A percentile compares a stretch with the other conserved stretches of the same genome.
phyloP scores from a whole-genome alignment of 2,888 invertebrate species.

The Acleris laterana region DNA sequence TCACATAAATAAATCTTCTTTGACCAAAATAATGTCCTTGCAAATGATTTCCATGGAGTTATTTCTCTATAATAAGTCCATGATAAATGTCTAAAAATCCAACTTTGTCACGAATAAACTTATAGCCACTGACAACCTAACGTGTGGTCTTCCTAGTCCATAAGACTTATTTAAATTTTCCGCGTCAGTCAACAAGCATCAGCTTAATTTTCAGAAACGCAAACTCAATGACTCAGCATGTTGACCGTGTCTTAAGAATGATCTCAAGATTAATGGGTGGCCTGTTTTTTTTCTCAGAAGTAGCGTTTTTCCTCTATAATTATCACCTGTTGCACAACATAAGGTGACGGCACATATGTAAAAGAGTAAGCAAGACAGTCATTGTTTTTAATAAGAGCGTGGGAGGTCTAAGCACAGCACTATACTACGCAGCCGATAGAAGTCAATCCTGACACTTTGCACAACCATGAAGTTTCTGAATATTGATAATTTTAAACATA shows the following conservation, averaged over 20 bases:
- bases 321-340: background rate
- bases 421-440: too few species aligned
- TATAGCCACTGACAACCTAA: too few species aligned
- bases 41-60: too few species aligned
- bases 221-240: background rate
- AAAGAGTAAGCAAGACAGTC: constrained; percentile 2
- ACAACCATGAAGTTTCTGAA: too few species aligned
- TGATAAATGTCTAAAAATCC: too few species aligned
- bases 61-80: too few species aligned
- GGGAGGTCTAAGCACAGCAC: background rate
- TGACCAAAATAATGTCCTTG: too few species aligned
- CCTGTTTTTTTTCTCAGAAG: constrained; percentile 7
- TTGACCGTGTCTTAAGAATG: background rate
- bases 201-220: constrained; percentile 3
- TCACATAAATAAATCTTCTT: too few species aligned
- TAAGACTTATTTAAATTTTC: background rate
- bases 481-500: too few species aligned
- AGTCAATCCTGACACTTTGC: too few species aligned
- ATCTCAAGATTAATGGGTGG: constrained; percentile 1
- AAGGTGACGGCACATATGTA: background rate
- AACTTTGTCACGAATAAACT: too few species aligned
- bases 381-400: constrained; percentile 14
- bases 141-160: too few species aligned
- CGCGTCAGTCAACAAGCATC: background rate
- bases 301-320: constrained; percentile 7